A percentile compares a stretch with the other conserved stretches of the same genome.
These are phyloP conservation scores for Metaphire vulgaris DNA, from an alignment of 1,140 invertebrate genomes.

Conservation along the genomic window DNA sequence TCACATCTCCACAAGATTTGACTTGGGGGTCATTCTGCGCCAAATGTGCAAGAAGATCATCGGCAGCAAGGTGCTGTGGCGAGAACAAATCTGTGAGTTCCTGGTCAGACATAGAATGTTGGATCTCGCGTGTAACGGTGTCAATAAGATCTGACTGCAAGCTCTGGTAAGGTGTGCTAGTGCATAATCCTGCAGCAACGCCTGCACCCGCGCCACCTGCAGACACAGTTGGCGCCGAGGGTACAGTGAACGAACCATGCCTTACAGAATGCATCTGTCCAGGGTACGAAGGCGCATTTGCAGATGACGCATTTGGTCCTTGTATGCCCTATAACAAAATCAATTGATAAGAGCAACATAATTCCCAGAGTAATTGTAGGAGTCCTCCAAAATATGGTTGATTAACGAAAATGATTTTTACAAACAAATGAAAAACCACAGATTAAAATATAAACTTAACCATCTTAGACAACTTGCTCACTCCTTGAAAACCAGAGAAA, in stretches of 20 bases:
- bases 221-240: not conserved
- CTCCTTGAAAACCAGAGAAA: no score
- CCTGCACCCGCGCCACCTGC: not conserved
- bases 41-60: not conserved
- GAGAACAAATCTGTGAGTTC: conserved; percentile 7
- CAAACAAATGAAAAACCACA: no score
- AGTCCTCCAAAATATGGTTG: no score
- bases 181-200: not conserved
- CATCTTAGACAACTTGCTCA: no score
- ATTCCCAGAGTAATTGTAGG: not conserved
- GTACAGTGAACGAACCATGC: not conserved
- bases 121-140: conserved; percentile 19
- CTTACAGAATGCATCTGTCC: not conserved
- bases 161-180: not conserved
- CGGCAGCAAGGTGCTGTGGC: conserved; percentile 27
- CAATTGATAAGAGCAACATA: not conserved
- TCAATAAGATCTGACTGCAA: not conserved
- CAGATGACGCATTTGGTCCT: not conserved
- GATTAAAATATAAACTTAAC: no score
- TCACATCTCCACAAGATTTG: no score
- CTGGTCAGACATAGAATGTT: conserved; percentile 7
- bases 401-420: no score
- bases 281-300: conserved; percentile 4
- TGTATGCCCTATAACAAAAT: conserved; percentile 15
- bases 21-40: not conserved